Percentiles rank a stretch among this genome's conserved stretches.
Conservation (phyloP, 2,797 vertebrate species). For the Danio albolineatus region DNA sequence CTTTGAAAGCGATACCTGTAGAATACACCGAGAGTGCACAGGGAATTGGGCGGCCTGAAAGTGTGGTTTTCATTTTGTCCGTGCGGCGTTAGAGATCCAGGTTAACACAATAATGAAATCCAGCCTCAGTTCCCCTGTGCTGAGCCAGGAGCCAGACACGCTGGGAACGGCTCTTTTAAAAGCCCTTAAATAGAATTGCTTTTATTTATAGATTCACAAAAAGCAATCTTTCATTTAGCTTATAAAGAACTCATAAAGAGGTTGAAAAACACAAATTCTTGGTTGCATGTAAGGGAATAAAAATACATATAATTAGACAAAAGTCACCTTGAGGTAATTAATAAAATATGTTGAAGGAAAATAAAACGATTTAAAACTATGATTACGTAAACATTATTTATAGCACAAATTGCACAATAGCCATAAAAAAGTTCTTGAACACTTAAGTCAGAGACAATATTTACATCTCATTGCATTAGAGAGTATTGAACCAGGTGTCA, state of each 20-base stretch:
- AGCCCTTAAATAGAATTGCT: constrained; percentile 42
- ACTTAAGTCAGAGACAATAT: not conserved
- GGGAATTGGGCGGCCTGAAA: constrained; percentile 68
- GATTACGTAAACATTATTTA: not conserved
- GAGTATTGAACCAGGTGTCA: not conserved
- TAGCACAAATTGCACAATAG: not conserved
- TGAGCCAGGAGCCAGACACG: constrained; percentile 71
- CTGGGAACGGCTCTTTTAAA: constrained; percentile 69
- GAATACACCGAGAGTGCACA: constrained; percentile 65
- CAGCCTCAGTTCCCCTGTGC: constrained; percentile 65
- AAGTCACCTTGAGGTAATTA: not conserved
- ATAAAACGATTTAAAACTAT: not conserved
- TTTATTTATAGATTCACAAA: constrained; percentile 48
- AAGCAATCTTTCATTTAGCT: constrained; percentile 37
- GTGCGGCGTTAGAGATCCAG: constrained; percentile 70
- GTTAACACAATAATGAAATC: constrained; percentile 78
- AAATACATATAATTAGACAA: constrained; percentile 7
- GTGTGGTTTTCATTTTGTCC: constrained; percentile 74
- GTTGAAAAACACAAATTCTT: constrained; percentile 14
- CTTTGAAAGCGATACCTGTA: constrained; percentile 74
- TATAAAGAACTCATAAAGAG: constrained; percentile 14
- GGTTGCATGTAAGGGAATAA: not conserved
- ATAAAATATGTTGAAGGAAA: not conserved
- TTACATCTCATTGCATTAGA: not conserved
- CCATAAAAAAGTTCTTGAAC: not conserved